Conservation (phyloP, 2,797 vertebrate species). For the Apogon talboti region DNA sequence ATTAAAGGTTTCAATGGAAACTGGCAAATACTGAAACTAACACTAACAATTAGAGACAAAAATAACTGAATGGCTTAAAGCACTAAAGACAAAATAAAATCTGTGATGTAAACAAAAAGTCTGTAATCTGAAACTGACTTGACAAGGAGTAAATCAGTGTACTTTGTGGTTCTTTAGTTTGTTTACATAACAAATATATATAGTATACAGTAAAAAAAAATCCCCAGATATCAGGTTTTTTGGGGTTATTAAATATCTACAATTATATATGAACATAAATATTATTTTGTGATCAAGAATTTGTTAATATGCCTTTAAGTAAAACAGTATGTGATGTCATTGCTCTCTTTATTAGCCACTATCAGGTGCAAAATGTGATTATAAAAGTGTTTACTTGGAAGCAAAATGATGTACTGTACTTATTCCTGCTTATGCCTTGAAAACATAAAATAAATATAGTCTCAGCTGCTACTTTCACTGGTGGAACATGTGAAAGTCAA, state of each 20-base stretch:
- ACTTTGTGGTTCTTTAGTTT: too few relatives aligned
- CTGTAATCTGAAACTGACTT: neutral
- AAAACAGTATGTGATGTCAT: neutral
- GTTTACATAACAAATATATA: too few relatives aligned
- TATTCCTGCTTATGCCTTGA: too few relatives aligned
- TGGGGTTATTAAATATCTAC: too few relatives aligned
- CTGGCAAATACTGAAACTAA: neutral
- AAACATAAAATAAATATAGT: neutral
- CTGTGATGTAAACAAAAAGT: conserved; percentile 1
- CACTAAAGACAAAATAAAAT: neutral
- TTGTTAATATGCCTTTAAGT: neutral
- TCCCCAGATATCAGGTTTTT: too few relatives aligned
- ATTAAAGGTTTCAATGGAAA: conserved; percentile 6
- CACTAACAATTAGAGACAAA: neutral
- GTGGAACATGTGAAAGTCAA: conserved; percentile 2
- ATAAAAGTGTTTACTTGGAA: neutral
- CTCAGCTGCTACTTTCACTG: too few relatives aligned
- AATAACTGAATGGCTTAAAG: neutral
- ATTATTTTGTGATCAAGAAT: neutral
- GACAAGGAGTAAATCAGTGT: too few relatives aligned
- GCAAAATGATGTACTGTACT: too few relatives aligned
- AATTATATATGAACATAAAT: neutral
- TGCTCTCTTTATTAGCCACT: neutral
- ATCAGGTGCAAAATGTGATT: neutral
- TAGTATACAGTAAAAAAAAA: too few relatives aligned